Evolutionary conservation across 1,140 invertebrate species (phyloP).

Genomic region (Drosophila miranda): DNA sequence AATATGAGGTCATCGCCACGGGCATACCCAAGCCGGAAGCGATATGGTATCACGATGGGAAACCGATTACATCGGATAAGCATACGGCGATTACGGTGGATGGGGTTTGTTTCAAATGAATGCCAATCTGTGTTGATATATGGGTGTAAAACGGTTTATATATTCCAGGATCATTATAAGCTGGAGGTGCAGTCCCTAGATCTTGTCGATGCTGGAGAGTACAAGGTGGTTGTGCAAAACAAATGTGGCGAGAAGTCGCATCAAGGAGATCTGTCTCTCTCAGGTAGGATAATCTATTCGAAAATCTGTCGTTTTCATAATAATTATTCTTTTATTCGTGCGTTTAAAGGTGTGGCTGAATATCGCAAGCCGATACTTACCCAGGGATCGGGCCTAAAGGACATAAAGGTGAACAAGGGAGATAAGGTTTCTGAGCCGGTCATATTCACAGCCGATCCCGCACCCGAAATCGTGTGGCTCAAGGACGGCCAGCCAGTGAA

Average conservation of each 20-base stretch:
- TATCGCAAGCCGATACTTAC: constrained; percentile 89
- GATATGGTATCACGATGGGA: constrained; percentile 90
- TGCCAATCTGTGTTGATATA: no score
- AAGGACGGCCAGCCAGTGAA: constrained; percentile 83
- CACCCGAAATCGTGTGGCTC: constrained; percentile 84
- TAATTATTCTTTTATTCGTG: neutral
- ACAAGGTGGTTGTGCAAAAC: constrained; percentile 89
- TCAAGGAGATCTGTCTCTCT: constrained; percentile 88
- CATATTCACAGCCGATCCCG: constrained; percentile 91
- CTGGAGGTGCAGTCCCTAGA: constrained; percentile 87
- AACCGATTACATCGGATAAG: constrained; percentile 85
- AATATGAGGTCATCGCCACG: constrained; percentile 88
- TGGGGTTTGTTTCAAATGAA: constrained; percentile 81
- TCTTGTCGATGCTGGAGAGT: constrained; percentile 89
- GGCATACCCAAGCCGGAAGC: constrained; percentile 90
- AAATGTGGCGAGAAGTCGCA: constrained; percentile 88
- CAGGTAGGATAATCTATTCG: constrained; percentile 83
- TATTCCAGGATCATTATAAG: constrained; percentile 85
- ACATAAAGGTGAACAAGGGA: constrained; percentile 84
- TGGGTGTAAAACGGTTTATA: neutral
- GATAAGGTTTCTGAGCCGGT: constrained; percentile 89
- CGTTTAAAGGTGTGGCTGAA: constrained; percentile 86
- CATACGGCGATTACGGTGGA: constrained; percentile 86
- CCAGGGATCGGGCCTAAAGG: constrained; percentile 85
- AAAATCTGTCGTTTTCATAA: neutral